A percentile compares a stretch with the other conserved stretches of the same genome.
phyloP scores from a whole-genome alignment of 2,888 invertebrate genomes.

The Blera fallax region DNA sequence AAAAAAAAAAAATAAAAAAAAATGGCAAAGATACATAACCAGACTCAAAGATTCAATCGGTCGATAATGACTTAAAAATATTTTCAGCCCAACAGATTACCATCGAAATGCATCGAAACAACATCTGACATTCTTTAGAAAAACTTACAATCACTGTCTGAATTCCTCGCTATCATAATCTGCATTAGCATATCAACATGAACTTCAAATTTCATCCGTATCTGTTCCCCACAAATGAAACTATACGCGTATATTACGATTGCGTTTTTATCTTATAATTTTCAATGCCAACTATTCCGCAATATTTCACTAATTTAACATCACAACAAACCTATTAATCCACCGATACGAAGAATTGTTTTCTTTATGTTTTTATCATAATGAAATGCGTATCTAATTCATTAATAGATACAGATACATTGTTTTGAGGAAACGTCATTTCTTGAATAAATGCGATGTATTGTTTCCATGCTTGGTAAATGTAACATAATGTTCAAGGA shows the following conservation, averaged over 20 bases:
- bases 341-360: background rate
- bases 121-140: too few relatives aligned
- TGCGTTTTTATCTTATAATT: background rate
- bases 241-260: background rate
- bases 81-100: too few relatives aligned
- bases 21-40: too few relatives aligned
- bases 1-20: too few relatives aligned
- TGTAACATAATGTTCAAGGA: background rate
- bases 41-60: too few relatives aligned
- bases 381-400: constrained; percentile 25
- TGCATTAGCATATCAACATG: too few relatives aligned
- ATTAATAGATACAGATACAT: background rate
- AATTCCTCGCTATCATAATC: too few relatives aligned
- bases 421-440: background rate
- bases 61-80: too few relatives aligned
- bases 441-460: background rate
- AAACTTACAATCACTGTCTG: too few relatives aligned
- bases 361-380: constrained; percentile 1
- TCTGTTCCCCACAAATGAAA: background rate
- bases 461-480: background rate
- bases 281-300: background rate
- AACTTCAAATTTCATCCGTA: too few relatives aligned
- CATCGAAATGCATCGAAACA: too few relatives aligned
- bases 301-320: background rate
- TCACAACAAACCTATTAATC: constrained; percentile 2